phyloP scores from a whole-genome alignment of 2,797 vertebrate genomes.

The Triplophysa bombifrons region DNA sequence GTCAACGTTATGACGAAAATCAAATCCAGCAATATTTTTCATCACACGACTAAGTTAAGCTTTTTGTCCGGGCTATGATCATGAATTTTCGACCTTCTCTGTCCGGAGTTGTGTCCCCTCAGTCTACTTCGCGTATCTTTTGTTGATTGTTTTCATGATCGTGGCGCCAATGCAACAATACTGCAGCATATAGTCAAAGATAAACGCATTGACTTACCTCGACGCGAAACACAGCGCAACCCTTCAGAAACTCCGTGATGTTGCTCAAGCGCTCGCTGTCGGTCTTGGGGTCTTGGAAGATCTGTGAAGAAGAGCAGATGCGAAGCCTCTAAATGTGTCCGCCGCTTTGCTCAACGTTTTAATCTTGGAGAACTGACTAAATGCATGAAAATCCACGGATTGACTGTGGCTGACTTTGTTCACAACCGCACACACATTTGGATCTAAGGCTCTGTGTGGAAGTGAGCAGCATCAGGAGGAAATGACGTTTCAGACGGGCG shows the following conservation, averaged over 20 bases:
- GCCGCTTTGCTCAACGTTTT: not conserved
- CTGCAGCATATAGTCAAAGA: not conserved
- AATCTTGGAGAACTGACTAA: not conserved
- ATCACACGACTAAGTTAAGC: not conserved
- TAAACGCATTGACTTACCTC: slow-evolving; percentile 82
- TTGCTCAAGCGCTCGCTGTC: slow-evolving; percentile 90
- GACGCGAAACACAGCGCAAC: slow-evolving; percentile 85
- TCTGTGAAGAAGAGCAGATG: slow-evolving; percentile 70
- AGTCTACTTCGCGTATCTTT: slow-evolving; percentile 35
- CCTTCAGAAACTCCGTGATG: slow-evolving; percentile 89
- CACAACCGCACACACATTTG: slow-evolving; percentile 28
- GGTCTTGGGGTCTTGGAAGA: slow-evolving; percentile 87
- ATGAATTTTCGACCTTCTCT: slow-evolving; percentile 3
- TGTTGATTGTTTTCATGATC: slow-evolving; percentile 46
- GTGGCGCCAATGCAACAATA: slow-evolving; percentile 1
- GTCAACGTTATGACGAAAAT: not conserved
- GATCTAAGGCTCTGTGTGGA: slow-evolving; percentile 30
- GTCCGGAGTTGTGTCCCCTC: slow-evolving; percentile 38
- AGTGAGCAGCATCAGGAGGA: slow-evolving; percentile 53
- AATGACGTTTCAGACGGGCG: slow-evolving; percentile 59
- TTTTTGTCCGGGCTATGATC: slow-evolving; percentile 3
- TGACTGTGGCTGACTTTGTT: not conserved
- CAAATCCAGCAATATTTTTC: not conserved
- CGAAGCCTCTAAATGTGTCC: not conserved
- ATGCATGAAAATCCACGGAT: slow-evolving; percentile 19